These are phyloP conservation scores for Drosophila orena DNA, from an alignment of 1,140 invertebrate genomes.

Conservation along the genomic window DNA sequence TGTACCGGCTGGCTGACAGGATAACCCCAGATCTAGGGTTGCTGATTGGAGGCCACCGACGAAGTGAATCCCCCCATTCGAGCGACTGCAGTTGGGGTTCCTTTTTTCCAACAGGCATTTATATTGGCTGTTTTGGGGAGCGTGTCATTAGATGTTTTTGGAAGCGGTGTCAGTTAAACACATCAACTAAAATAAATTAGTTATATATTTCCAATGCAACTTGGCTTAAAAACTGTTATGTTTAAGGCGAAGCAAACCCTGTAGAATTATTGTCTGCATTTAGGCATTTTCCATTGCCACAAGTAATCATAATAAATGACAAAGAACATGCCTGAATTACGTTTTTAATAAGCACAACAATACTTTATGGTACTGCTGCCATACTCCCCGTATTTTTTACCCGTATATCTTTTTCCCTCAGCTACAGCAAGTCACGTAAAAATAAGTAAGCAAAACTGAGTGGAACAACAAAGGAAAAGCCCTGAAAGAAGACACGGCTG, in stretches of 20 bases:
- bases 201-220: too few relatives aligned
- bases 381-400: slow-evolving; percentile 1
- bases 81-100: slow-evolving; percentile 18
- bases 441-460: slow-evolving; percentile 66
- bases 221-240: background rate
- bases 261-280: background rate
- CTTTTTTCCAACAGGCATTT: slow-evolving; percentile 33
- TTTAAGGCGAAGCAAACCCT: background rate
- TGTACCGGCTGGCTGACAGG: slow-evolving; percentile 22
- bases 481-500: slow-evolving; percentile 61
- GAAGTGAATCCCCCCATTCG: slow-evolving; percentile 49
- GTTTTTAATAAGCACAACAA: slow-evolving; percentile 72
- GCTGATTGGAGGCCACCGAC: slow-evolving; percentile 32
- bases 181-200: too few relatives aligned
- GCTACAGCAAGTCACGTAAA: slow-evolving; percentile 59
- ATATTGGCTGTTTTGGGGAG: too few relatives aligned
- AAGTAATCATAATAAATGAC: slow-evolving; percentile 80
- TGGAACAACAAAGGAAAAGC: slow-evolving; percentile 65
- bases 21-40: slow-evolving; percentile 25
- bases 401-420: slow-evolving; percentile 31
- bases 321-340: slow-evolving; percentile 69
- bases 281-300: slow-evolving; percentile 25
- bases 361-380: slow-evolving; percentile 57
- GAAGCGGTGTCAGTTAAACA: too few relatives aligned
- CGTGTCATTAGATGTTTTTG: slow-evolving; percentile 1